These are phyloP conservation scores for Lasioglossum lativentre DNA, from an alignment of 2,888 invertebrate species.

Conservation along the genomic window DNA sequence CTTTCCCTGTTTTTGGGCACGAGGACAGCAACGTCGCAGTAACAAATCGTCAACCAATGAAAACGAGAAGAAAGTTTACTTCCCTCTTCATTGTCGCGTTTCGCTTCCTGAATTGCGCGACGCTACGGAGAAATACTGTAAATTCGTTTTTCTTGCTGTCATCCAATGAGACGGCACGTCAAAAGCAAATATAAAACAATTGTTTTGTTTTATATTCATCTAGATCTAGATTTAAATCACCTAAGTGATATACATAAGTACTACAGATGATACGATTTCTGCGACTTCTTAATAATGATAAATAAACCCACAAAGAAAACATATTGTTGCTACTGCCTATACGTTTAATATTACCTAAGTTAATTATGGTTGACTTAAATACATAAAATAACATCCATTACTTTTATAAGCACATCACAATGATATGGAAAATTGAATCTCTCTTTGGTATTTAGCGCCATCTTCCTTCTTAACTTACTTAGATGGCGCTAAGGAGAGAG, in stretches of 20 bases:
- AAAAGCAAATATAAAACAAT: not conserved
- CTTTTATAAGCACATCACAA: not conserved
- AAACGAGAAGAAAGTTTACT: not conserved
- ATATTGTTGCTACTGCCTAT: not conserved
- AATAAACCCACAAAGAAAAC: not conserved
- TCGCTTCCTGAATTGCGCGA: not conserved
- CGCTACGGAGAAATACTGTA: not conserved
- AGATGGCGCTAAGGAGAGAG: conserved; percentile 54
- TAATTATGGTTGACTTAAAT: not conserved
- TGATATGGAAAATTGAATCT: not conserved
- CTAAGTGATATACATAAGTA: not conserved
- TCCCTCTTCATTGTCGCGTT: not conserved
- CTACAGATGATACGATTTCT: not conserved
- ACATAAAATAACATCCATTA: not conserved
- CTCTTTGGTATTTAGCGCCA: conserved; percentile 4
- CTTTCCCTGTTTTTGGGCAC: not conserved
- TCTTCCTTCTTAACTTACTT: not conserved
- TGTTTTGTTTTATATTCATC: not conserved
- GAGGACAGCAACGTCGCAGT: not conserved
- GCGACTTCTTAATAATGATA: not conserved
- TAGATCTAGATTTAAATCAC: not conserved
- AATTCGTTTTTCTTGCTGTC: not conserved
- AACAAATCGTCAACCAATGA: not conserved
- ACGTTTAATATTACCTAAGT: not conserved
- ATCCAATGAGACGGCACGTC: not conserved